Evolutionary conservation across 2,113 vertebrate species (phyloP), one percentile per base, ranked within the genome.

Genomic region (Chitala chitala): DNA sequence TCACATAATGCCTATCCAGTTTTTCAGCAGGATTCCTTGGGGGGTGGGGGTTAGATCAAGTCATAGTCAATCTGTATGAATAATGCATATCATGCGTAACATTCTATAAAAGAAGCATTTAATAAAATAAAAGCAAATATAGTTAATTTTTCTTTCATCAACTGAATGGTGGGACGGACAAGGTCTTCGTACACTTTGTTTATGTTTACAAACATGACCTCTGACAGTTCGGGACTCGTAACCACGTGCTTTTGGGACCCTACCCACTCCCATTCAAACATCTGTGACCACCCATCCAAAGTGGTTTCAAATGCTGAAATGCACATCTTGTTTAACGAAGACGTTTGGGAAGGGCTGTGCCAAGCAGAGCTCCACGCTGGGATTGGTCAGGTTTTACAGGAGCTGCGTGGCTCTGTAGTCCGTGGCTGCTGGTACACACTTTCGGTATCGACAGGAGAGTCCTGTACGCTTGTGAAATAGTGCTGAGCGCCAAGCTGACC

Each of bases 81-180:
- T 51, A 69, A 69, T 51, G 17, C 68, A 50, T 69, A 33, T 31
- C 26, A 53, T 31, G 40, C 46, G 44, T 69, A 48, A 69, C 48
- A 69, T 69, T 51, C 33, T 69, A 69, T 50, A 51, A 46, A 31
- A n/a, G 44, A 48, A 10, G 51, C 33, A 36, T 69, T 69, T 69
- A 50, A 20, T 56, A 56, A 56, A 56, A 56, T n/a, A 56, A 22
- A 22, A 56, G 54, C 7, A 3, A 69, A 33, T 51, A 36, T 26
- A 51, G 33, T 42, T 31, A 50, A 33, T 46, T 68, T 24, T 46
- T 10, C 42, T 68, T 68, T 22, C 46, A 68, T 68, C 38, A 66
- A 40, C 44, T 46, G 10, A 68, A n/a, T 42, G 29, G 38, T 68
- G 22, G 64, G 42, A 51, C 12, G 12, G 12, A 51, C 48, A 51